phyloP scores from a whole-genome alignment of 2,888 invertebrate species.

The Ophion ellenae region DNA sequence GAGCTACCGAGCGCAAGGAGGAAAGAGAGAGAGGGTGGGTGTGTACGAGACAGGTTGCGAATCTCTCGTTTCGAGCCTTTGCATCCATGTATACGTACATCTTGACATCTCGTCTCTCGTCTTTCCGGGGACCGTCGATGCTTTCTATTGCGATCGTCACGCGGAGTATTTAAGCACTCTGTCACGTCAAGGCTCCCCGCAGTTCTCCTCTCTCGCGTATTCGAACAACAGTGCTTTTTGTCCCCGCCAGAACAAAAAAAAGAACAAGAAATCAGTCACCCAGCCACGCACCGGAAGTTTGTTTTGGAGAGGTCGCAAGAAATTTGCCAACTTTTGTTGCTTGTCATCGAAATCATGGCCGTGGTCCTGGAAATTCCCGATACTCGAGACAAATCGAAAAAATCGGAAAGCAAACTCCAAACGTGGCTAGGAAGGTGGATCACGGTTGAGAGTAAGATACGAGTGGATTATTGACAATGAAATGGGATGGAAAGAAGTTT shows the following conservation, averaged over 20 bases:
- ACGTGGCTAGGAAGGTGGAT: constrained; percentile 62
- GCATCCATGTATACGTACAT: too few species aligned
- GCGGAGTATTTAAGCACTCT: constrained; percentile 44
- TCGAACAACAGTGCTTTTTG: constrained; percentile 37
- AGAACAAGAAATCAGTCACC: too few species aligned
- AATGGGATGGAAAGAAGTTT: neutral
- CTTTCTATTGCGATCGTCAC: constrained; percentile 60
- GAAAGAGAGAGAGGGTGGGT: too few species aligned
- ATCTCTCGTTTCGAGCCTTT: constrained; percentile 42
- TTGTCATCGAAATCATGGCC: constrained; percentile 24
- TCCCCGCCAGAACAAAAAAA: neutral
- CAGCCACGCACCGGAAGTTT: neutral
- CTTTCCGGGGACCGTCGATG: constrained; percentile 54
- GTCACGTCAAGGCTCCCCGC: constrained; percentile 35
- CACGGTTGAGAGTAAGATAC: constrained; percentile 58
- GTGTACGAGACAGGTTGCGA: constrained; percentile 62
- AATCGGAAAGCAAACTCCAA: constrained; percentile 36
- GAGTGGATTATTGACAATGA: neutral
- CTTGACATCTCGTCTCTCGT: constrained; percentile 2
- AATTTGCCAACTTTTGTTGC: neutral
- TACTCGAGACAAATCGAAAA: constrained; percentile 25
- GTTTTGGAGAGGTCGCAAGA: neutral
- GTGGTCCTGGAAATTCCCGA: constrained; percentile 32
- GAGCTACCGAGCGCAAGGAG: constrained; percentile 32
- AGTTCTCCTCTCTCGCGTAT: constrained; percentile 48